These are phyloP conservation scores for Coryphaenoides rupestris DNA, from an alignment of 2,113 vertebrate genomes.

Conservation along the genomic window DNA sequence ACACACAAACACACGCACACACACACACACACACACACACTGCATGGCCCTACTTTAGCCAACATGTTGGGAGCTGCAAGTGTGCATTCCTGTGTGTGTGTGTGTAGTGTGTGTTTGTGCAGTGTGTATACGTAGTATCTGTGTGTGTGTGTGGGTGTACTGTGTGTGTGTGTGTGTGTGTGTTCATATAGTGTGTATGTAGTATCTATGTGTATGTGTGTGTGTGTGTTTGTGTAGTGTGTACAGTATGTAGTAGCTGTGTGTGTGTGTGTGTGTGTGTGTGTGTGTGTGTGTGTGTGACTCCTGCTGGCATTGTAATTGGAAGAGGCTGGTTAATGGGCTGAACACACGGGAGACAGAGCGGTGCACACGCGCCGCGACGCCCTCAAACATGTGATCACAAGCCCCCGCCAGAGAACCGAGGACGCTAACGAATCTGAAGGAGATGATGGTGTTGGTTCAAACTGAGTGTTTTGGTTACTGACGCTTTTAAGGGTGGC, in stretches of 20 bases:
- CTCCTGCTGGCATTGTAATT: slow-evolving; percentile 14
- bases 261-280: slow-evolving; percentile 15
- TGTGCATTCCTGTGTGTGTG: slow-evolving; percentile 26
- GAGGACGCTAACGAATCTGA: no score
- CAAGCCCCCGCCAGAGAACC: no score
- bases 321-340: slow-evolving; percentile 11
- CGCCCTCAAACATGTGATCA: neutral
- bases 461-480: neutral
- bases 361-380: neutral
- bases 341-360: slow-evolving; percentile 13
- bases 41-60: slow-evolving; percentile 9
- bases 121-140: no score
- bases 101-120: neutral
- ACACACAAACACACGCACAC: neutral
- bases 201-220: no score
- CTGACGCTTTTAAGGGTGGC: neutral
- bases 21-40: slow-evolving; percentile 1
- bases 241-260: slow-evolving; percentile 13
- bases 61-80: slow-evolving; percentile 38
- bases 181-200: no score
- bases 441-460: no score
- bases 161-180: no score
- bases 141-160: no score
- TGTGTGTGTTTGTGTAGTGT: neutral
- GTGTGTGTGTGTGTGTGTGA: slow-evolving; percentile 19